These are phyloP conservation scores for Anhinga anhinga DNA, from an alignment of 2,113 vertebrate species.

Conservation along the genomic window DNA sequence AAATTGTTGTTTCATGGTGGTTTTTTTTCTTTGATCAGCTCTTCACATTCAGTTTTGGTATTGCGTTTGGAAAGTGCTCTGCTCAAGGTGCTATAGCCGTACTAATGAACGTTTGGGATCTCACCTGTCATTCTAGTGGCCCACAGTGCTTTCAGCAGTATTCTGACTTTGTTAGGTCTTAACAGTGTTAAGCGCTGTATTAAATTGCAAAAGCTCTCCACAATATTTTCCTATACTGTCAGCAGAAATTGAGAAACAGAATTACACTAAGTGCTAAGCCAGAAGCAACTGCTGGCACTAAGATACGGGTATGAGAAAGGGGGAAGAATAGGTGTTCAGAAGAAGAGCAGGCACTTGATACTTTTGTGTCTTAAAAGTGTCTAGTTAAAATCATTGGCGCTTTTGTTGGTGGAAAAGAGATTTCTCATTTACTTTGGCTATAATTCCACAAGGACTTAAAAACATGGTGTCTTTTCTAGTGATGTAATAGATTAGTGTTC, in stretches of 20 bases:
- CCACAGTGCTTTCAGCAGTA: background rate
- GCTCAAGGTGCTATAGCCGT: background rate
- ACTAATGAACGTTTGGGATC: background rate
- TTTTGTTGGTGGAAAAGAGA: background rate
- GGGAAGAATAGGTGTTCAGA: background rate
- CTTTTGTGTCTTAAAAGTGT: background rate
- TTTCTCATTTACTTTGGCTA: background rate
- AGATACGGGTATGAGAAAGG: background rate
- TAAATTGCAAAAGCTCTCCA: background rate
- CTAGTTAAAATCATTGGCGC: background rate
- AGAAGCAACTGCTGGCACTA: background rate
- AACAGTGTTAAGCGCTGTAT: background rate
- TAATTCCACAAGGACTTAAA: background rate
- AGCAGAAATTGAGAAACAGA: background rate
- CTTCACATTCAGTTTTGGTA: background rate
- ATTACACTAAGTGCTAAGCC: background rate
- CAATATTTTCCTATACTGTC: background rate
- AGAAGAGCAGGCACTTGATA: background rate
- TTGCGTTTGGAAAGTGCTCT: background rate
- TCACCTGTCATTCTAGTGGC: rapidly evolving
- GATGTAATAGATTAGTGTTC: background rate
- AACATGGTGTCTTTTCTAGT: background rate
- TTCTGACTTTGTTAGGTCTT: rapidly evolving
- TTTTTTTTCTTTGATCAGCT: background rate
- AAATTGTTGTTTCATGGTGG: background rate